A percentile compares a stretch with the other conserved stretches of the same genome.
phyloP scores from a whole-genome alignment of 2,113 vertebrate genomes.

The Prunella himalayana region DNA sequence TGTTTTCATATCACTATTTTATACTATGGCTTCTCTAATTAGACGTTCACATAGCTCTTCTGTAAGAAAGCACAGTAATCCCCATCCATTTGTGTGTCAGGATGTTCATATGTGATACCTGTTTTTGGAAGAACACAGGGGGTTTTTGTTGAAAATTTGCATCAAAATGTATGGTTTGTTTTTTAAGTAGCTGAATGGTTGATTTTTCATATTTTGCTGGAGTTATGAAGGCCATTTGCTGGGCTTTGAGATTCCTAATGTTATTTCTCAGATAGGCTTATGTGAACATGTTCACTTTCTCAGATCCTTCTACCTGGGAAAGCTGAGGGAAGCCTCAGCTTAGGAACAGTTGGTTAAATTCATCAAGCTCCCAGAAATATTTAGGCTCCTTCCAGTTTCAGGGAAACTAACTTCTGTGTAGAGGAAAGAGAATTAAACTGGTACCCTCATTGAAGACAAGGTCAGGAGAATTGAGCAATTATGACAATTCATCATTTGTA shows the following conservation, averaged over 20 bases:
- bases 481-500: neutral
- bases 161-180: neutral
- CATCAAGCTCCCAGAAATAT: neutral
- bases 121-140: neutral
- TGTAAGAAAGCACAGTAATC: neutral
- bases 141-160: neutral
- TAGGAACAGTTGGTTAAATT: neutral
- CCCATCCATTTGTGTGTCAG: neutral
- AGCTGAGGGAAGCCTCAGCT: neutral
- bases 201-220: neutral
- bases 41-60: neutral
- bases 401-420: neutral
- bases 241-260: neutral
- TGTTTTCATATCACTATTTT: neutral
- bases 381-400: neutral
- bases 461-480: neutral
- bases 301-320: neutral
- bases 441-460: neutral
- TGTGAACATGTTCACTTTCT: neutral
- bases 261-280: neutral
- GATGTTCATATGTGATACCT: neutral
- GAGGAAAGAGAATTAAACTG: neutral
- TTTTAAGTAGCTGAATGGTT: neutral
- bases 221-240: neutral
- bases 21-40: neutral